Base-by-base conservation (phyloP, 2,797 vertebrate species). In the Eulemur albifrons region DNA sequence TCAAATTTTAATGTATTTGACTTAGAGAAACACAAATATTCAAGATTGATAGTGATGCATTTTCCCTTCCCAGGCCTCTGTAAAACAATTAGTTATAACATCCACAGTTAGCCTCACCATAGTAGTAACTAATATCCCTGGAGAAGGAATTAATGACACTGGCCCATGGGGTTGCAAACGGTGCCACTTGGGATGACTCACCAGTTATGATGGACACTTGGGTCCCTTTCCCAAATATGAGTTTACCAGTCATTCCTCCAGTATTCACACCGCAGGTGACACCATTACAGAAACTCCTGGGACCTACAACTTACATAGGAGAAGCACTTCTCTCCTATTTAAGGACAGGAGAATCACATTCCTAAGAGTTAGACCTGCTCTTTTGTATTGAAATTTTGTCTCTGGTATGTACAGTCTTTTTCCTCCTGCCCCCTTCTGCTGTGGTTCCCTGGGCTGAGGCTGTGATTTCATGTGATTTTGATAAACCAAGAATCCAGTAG, bases 151-250 rank as follows among this genome's bases (percentile, higher is more conserved):
- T 80, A 59, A 40, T 18, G 65, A 59, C 38, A 61, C 2, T 67
- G 85, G 27, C 32, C 59, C n/a, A n/a, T 5, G 43, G 32, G 20
- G 35, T 70, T 84, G 92, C 30, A 93, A 81, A 92, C n/a, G 54
- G 45, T 83, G 67, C 75, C 45, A 27, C 18, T 12, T 32, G 61
- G 48, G 79, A 91, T 82, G 69, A 98, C 96, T 97, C 45, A 97
- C 96, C 94, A 81, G 96, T 4, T 82, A 87, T 67, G 88, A 97
- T 8, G 23, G 93, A 82, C 70, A 97, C 52, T 88, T 35, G 88
- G 2, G 96, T 96, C 57, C 95, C 97, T 85, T 93, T 95, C 48
- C 97, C 96, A 65, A 97, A 97, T 45, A 6, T 76, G 82, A 95
- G 63, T 97, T 81, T 95, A 3, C 70, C 54, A 57, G 17, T 18